Evolutionary conservation across 2,888 invertebrate genomes (phyloP).

Genomic region (Amitus sp.): DNA sequence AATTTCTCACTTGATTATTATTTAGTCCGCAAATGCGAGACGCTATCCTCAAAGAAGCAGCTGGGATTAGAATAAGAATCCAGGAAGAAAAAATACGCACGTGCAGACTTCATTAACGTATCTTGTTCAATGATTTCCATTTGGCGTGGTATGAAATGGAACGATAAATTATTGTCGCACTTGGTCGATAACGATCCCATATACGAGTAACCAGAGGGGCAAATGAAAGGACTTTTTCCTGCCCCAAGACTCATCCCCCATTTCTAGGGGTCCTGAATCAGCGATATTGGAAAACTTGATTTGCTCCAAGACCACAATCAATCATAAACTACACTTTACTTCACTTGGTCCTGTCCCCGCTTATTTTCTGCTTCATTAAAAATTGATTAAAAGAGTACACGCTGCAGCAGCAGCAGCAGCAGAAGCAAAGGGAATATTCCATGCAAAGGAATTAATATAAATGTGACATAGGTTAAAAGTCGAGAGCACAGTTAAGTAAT

Average conservation of each 20-base stretch:
- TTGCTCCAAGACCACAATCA: constrained; percentile 3
- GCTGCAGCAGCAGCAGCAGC: not conserved
- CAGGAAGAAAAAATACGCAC: no score
- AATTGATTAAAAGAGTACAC: not conserved
- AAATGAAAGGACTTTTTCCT: not conserved
- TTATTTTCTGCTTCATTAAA: not conserved
- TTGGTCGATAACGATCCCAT: not conserved
- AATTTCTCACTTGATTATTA: not conserved
- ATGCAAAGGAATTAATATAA: no score
- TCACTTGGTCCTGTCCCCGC: not conserved
- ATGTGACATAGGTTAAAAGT: not conserved
- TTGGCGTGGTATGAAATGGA: not conserved
- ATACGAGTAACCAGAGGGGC: not conserved
- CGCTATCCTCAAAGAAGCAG: not conserved
- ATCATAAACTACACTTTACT: constrained; percentile 3
- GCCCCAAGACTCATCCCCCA: not conserved
- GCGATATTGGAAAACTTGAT: constrained; percentile 5
- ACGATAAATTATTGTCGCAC: not conserved
- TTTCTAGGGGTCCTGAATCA: constrained; percentile 5
- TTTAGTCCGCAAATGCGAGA: not conserved
- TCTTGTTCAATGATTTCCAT: constrained; percentile 3
- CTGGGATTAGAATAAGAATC: not conserved
- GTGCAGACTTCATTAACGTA: constrained; percentile 8
- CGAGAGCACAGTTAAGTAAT: not conserved
- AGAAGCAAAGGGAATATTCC: not conserved